Evolutionary conservation across 2,888 invertebrate genomes (phyloP), one percentile per base, ranked within the genome.

Genomic region (Drosophila infuscata): DNA sequence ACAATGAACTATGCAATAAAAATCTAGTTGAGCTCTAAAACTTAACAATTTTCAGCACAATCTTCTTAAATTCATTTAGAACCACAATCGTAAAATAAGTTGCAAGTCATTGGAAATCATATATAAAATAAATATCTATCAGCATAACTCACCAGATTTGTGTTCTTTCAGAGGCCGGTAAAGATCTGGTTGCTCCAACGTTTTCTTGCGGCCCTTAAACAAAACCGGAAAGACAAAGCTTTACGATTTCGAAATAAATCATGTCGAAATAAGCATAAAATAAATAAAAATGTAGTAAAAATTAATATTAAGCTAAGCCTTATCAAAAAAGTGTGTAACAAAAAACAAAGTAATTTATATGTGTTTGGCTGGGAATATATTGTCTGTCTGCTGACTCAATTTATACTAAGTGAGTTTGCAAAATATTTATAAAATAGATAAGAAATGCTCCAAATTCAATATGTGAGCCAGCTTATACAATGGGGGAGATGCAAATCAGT

Each of bases 181-280:
- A 49, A 98, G 93, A 92, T 98, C 98, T 48, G 95, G 94, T 49
- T 95, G 94, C 76, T 96, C 96, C 63, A 98, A 92, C 48, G 96
- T 95, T 85, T 96, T 95, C 65, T 94, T 94, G 82, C 95, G 95
- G 0, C 97, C 98, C 91, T 95, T 95, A 81, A 95, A 95, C 92
- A 97, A 97, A 81, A 97, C 93, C 4, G 95, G 96, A 84, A 96
- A 94, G 65, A 96, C 96, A 95, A 97, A 98, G 93, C 96, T 96
- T 64, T 56, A 64, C 25, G 57, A 59, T 12, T 43, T n/a, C 43
- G 17, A 36, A 29, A 59, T 17, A 32, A 20, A 20, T 20, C 7
- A 9, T 29, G 29, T 11, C 8, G 9, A 57, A 74, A 61, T 25
- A 62, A 41, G 74, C 63, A 72, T 70, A 74, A 57, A 36, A 29